Conservation (phyloP, 2,113 vertebrate genomes). For the Oxygymnocypris stewartii region DNA sequence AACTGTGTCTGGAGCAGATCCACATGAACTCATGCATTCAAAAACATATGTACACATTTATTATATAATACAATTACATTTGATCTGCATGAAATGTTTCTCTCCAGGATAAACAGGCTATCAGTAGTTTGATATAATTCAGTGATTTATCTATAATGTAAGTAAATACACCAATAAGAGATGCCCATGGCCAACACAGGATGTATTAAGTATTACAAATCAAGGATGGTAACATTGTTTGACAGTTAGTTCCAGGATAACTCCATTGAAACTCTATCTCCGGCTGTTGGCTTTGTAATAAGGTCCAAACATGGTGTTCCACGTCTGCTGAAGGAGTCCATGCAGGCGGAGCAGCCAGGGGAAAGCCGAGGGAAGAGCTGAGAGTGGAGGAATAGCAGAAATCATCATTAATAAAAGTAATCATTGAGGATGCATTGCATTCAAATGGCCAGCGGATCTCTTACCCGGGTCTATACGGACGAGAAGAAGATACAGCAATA, state of each 20-base stretch:
- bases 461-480: slow-evolving; percentile 87
- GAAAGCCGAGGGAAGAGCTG: slow-evolving; percentile 73
- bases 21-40: neutral
- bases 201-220: neutral
- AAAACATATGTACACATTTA: neutral
- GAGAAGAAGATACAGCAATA: slow-evolving; percentile 84
- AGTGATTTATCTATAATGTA: neutral
- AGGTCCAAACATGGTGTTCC: slow-evolving; percentile 69
- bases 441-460: neutral
- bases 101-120: neutral
- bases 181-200: neutral
- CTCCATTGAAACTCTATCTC: neutral
- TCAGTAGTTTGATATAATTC: neutral
- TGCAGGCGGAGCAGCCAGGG: slow-evolving; percentile 76
- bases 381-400: neutral
- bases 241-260: neutral
- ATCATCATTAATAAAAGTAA: slow-evolving; percentile 1
- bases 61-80: neutral
- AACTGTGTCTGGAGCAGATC: neutral
- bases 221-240: neutral
- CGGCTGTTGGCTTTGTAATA: slow-evolving; percentile 57
- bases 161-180: neutral
- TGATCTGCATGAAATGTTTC: neutral
- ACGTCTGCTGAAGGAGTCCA: slow-evolving; percentile 69
- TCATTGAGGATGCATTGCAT: neutral